phyloP scores from a whole-genome alignment of 2,113 vertebrate genomes.

The Tamias sibiricus region DNA sequence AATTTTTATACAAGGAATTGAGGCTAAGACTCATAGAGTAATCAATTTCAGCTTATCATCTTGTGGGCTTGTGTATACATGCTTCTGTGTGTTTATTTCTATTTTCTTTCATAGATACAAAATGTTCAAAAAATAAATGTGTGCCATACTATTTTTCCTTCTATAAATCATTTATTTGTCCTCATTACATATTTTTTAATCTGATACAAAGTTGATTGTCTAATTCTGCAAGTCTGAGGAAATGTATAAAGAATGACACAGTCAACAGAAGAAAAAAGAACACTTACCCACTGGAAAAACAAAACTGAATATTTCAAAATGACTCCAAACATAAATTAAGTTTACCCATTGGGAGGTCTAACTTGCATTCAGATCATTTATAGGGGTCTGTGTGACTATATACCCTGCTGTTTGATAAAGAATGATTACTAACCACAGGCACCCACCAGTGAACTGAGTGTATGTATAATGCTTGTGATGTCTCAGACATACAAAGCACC shows the following conservation, averaged over 20 bases:
- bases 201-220: constrained; percentile 28
- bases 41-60: constrained; percentile 71
- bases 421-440: constrained; percentile 67
- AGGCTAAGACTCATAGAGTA: constrained; percentile 62
- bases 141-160: constrained; percentile 50
- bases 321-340: constrained; percentile 70
- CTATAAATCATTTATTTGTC: constrained; percentile 57
- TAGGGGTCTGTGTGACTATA: constrained; percentile 57
- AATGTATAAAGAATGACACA: constrained; percentile 51
- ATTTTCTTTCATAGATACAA: constrained; percentile 55
- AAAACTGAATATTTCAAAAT: constrained; percentile 77
- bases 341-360: constrained; percentile 60
- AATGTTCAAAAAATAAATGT: constrained; percentile 33
- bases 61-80: constrained; percentile 25
- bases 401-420: constrained; percentile 76
- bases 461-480: constrained; percentile 21
- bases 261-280: constrained; percentile 64
- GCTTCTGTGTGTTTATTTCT: constrained; percentile 69
- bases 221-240: constrained; percentile 57
- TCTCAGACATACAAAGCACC: constrained; percentile 73
- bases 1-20: constrained; percentile 68
- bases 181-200: constrained; percentile 70
- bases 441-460: neutral
- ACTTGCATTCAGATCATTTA: constrained; percentile 70
- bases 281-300: constrained; percentile 61